Base-by-base conservation (phyloP, 1,140 invertebrate genomes). In the Pseudomyrmex concolor region DNA sequence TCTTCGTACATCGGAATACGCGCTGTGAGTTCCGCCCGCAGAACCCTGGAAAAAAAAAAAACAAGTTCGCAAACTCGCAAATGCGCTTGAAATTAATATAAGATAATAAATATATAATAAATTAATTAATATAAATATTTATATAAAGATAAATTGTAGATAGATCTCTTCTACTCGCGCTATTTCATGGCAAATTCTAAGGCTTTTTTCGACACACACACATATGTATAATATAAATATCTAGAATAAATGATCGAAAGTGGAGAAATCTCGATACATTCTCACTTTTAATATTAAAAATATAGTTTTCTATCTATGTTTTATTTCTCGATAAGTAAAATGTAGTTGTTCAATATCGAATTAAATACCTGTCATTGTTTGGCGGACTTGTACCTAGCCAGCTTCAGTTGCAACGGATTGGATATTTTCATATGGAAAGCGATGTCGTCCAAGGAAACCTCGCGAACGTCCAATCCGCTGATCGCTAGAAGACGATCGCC, bases 401-500 rank as follows among this genome's bases (percentile, higher is more conserved):
- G 84, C 85, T 94, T 94, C 59, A 94, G 88, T 89, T 92, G 91
- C 84, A 94, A 90, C 72, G 94, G 92, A 86, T 94, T 93, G 0
- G 92, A 91, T 74, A 93, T 91, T 90, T 94, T 94, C 67, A 94
- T 90, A 55, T 93, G 91, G 66, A 94, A 88, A 10, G 93, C 93
- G 74, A 94, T 93, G 63, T 99, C 96, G 88, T 98, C 97, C 90
- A 98, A 97, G 19, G 97, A 96, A 1, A 96, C 96, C 73, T 96
- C 96, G 77, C 97, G 96, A 45, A 99, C 94, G 91, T 99, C 97
- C 91, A 98, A 96, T 10, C 97, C 98, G 93, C 99, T 98, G 0
- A 99, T 97, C 43, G 97, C 95, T 12, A 98, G 94, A 63, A 99
- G 96, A 88, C 98, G 96, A 93, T 99, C 99, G 15, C 99, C 99